Evolutionary conservation across 2,888 invertebrate genomes (phyloP).

Genomic region (Synergus itoensis): DNA sequence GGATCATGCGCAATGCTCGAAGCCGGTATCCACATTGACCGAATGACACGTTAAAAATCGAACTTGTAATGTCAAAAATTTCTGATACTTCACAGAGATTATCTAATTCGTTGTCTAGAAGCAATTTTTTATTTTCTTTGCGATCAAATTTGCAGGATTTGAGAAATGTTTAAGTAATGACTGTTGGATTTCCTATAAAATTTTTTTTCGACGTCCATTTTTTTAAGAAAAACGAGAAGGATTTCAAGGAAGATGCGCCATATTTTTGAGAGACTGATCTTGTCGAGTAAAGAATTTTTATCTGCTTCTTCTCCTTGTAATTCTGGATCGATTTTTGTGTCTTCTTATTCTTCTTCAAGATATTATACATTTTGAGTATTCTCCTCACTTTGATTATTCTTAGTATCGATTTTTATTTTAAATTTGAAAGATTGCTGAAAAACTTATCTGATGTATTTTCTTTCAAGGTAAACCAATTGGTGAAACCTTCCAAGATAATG

Average conservation of each 20-base stretch:
- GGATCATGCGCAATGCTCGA: constrained; percentile 56
- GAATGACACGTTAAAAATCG: constrained; percentile 51
- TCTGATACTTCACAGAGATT: background rate
- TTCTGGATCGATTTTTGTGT: no score
- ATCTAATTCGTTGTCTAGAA: background rate
- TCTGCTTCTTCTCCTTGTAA: background rate
- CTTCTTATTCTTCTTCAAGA: background rate
- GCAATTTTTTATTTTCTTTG: background rate
- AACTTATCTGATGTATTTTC: background rate
- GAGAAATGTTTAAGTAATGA: background rate
- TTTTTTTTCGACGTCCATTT: background rate
- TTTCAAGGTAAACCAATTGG: constrained; percentile 19
- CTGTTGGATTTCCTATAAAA: background rate
- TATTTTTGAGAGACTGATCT: background rate
- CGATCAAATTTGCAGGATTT: background rate
- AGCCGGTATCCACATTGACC: constrained; percentile 59
- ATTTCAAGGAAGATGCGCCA: background rate
- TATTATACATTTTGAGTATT: background rate
- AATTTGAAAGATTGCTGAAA: background rate
- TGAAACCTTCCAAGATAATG: constrained; percentile 32
- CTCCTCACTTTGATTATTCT: background rate
- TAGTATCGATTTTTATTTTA: background rate
- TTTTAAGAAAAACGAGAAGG: background rate
- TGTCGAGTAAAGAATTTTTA: background rate
- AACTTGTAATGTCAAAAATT: background rate